These are phyloP conservation scores for Macheiramphus alcinus DNA, from an alignment of 2,113 vertebrate genomes.

Conservation along the genomic window DNA sequence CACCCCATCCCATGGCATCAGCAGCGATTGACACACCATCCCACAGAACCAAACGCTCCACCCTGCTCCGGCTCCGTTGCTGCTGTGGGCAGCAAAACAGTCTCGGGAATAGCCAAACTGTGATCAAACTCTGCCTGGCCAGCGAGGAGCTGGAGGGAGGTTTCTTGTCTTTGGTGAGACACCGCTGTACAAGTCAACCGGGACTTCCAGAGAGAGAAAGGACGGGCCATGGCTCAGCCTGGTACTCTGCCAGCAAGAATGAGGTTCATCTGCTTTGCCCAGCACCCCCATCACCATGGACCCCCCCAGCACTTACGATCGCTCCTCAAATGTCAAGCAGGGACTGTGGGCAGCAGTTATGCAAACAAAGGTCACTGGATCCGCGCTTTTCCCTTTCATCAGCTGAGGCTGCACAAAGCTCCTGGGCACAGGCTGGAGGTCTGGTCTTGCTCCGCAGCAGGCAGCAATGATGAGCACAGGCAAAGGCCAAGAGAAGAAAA, in stretches of 20 bases:
- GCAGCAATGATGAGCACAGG: fast-evolving
- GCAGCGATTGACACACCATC: fast-evolving
- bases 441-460: neutral
- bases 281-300: neutral
- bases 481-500: neutral
- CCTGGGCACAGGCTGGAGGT: neutral
- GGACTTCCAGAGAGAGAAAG: neutral
- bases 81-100: neutral
- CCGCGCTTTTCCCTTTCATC: fast-evolving
- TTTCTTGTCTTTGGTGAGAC: neutral
- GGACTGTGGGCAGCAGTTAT: neutral
- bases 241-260: neutral
- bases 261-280: neutral
- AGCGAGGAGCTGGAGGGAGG: neutral
- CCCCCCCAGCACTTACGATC: neutral
- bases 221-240: neutral
- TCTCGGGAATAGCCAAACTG: neutral
- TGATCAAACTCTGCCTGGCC: neutral
- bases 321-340: neutral
- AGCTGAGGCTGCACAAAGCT: neutral
- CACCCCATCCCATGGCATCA: neutral
- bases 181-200: fast-evolving
- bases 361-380: neutral
- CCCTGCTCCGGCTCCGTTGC: neutral
- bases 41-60: neutral